Evolutionary conservation across 2,888 invertebrate genomes (phyloP).

Genomic region (Andrena fulva): DNA sequence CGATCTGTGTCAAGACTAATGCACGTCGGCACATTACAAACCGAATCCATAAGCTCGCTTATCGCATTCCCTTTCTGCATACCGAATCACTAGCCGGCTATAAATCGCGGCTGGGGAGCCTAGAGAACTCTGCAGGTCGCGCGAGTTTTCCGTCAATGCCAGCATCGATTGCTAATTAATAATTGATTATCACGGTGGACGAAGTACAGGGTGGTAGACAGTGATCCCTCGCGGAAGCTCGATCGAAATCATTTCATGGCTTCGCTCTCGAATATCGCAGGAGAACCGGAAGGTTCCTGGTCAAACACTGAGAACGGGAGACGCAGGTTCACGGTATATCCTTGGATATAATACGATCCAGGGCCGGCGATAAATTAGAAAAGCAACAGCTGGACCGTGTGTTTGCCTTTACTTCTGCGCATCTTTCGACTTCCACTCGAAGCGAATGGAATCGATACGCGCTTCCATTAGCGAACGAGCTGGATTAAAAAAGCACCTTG

Average conservation of each 20-base stretch:
- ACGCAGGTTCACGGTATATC: not conserved
- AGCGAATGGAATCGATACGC: not conserved
- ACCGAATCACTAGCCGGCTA: conserved; percentile 2
- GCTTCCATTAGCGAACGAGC: conserved; percentile 5
- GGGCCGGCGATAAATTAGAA: not conserved
- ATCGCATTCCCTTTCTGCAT: conserved; percentile 45
- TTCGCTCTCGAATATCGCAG: not conserved
- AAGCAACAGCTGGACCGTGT: not conserved
- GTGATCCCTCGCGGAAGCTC: no score
- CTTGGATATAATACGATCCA: not conserved
- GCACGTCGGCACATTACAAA: conserved; percentile 18
- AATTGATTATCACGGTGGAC: conserved; percentile 14
- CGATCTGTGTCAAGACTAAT: conserved; percentile 47
- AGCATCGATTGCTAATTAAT: conserved; percentile 38
- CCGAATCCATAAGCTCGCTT: conserved; percentile 35
- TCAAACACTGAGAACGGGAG: not conserved
- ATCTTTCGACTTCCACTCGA: not conserved
- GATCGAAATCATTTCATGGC: not conserved
- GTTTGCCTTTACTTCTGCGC: not conserved
- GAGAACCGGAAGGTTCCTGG: not conserved
- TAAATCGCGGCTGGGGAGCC: conserved; percentile 14
- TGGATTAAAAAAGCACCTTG: not conserved
- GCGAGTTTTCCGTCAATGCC: conserved; percentile 26
- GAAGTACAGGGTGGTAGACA: not conserved
- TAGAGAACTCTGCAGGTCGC: not conserved